These are phyloP conservation scores for Hippocampus guttulatus DNA, from an alignment of 2,113 vertebrate species.

Conservation along the genomic window DNA sequence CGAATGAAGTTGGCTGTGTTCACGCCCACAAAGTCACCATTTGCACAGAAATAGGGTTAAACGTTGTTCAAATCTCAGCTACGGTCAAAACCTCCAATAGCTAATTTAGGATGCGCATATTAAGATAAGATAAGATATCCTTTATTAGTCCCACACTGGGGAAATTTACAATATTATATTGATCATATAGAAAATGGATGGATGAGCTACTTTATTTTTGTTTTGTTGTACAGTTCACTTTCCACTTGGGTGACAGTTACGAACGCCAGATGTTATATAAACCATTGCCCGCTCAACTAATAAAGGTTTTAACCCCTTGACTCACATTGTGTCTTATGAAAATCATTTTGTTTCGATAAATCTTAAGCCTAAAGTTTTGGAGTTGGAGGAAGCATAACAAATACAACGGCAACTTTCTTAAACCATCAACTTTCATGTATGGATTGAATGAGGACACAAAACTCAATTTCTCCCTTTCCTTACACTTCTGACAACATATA, in stretches of 20 bases:
- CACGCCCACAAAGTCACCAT: too few relatives aligned
- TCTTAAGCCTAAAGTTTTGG: neutral
- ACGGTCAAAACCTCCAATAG: too few relatives aligned
- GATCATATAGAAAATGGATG: too few relatives aligned
- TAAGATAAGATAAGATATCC: too few relatives aligned
- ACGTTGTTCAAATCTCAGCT: neutral
- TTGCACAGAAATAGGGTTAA: too few relatives aligned
- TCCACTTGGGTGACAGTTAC: neutral
- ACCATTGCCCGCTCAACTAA: neutral
- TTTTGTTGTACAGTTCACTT: neutral
- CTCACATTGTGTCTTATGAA: neutral
- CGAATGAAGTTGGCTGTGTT: too few relatives aligned
- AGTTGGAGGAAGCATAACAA: neutral
- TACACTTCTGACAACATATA: slow-evolving; percentile 34
- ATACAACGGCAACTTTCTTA: slow-evolving; percentile 16
- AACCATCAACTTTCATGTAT: slow-evolving; percentile 9
- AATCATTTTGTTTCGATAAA: neutral
- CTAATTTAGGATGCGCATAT: too few relatives aligned
- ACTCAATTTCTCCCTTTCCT: neutral
- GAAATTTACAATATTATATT: too few relatives aligned
- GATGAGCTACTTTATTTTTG: too few relatives aligned
- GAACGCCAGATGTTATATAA: neutral
- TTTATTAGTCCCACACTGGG: too few relatives aligned
- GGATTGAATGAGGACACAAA: slow-evolving; percentile 18
- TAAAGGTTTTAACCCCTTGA: neutral